A percentile compares a stretch with the other conserved stretches of the same genome.
phyloP scores from a whole-genome alignment of 2,797 vertebrate genomes.

The Spondyliosoma cantharus region DNA sequence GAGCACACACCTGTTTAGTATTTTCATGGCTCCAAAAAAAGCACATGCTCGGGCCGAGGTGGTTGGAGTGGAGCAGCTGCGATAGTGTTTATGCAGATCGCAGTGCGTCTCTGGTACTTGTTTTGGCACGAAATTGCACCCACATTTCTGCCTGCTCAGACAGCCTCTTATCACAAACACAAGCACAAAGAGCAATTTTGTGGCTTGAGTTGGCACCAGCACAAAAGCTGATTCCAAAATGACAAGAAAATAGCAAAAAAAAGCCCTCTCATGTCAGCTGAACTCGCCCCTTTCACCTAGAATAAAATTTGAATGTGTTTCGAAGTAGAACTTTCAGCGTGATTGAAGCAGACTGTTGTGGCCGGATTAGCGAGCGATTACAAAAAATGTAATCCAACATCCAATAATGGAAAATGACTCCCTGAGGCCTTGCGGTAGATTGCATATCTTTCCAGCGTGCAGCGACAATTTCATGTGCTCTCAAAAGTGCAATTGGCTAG shows the following conservation, averaged over 20 bases:
- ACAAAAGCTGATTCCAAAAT: slow-evolving; percentile 12
- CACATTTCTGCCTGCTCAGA: slow-evolving; percentile 9
- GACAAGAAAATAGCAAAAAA: neutral
- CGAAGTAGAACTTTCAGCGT: neutral
- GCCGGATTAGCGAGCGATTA: neutral
- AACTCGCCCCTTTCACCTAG: neutral
- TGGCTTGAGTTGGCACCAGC: slow-evolving; percentile 24
- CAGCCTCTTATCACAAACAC: slow-evolving; percentile 44
- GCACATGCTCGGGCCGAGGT: neutral
- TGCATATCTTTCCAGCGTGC: neutral
- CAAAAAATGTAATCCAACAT: neutral
- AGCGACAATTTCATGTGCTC: neutral
- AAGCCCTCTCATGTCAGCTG: neutral
- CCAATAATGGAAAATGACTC: neutral
- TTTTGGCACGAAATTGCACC: slow-evolving; percentile 38
- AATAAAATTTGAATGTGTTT: neutral
- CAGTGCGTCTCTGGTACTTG: slow-evolving; percentile 17
- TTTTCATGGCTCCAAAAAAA: slow-evolving; percentile 16
- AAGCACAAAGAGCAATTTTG: slow-evolving; percentile 20
- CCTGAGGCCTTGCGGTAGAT: neutral
- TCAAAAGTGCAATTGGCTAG: no score
- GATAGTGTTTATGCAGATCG: slow-evolving; percentile 45
- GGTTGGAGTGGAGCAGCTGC: slow-evolving; percentile 48
- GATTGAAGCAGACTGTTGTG: neutral
- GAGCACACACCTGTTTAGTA: slow-evolving; percentile 9